Base-by-base conservation (phyloP, 1,140 invertebrate genomes). In the Anastrepha obliqua region DNA sequence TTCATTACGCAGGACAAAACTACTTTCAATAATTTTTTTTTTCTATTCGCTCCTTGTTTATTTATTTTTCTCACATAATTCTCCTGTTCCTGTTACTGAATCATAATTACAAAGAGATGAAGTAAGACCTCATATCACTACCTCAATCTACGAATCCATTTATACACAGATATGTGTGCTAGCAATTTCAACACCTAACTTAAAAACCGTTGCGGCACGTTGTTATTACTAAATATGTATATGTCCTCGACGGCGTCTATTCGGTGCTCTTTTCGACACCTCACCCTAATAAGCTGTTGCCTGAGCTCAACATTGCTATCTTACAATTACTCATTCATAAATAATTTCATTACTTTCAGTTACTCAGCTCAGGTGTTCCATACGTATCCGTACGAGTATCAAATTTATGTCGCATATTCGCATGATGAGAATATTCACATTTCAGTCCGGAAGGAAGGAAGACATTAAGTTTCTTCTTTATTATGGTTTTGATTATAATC, bases 401-500 rank as follows among this genome's bases (percentile, higher is more conserved):
- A 55, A 44, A 51, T 81, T 13, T 51, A 29, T 39, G n/a, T 29
- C 17, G 47, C 42, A 47, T 44, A 55, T 81, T 29, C 74, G 74
- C 74, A 81, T 20, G 47, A 11, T 55, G 74, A 78, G n/a, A 81
- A 51, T 81, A 15, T 29, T n/a, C 0, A 55, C 70, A 58, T 85
- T 85, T 67, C 42, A 39, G 55, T 85, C 87, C 87, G 87, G 87
- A 88, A 88, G 64, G 81, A 39, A 65, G 60, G 51, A 86, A 70
- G 81, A 55, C 51, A 67, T 85, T 59, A 78, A 65, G 55, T 51
- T 81, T 51, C 70, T 64, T 64, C 70, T 74, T 87, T 74, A 60
- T 58, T 81, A 64, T 87, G 60, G 55, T 87, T 62, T 59, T 65
- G 78, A 67, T 70, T 86, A 44, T 88, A 88, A 88, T 88, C 87